These are phyloP conservation scores for Nixonia krombeini DNA, from an alignment of 1,140 invertebrate species.

Conservation along the genomic window DNA sequence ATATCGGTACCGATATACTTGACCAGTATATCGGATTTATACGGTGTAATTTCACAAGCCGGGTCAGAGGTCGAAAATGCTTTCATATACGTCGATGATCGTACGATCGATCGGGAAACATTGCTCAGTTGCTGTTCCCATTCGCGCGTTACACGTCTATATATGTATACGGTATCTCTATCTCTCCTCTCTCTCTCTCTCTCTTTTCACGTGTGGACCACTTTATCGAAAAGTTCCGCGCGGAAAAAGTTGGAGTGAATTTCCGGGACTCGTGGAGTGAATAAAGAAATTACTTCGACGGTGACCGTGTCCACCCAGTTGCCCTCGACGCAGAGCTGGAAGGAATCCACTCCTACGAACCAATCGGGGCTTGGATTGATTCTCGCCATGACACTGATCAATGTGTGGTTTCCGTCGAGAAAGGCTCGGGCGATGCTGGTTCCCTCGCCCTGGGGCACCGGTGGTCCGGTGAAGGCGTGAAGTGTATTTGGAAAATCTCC, in stretches of 20 bases:
- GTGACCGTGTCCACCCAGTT: conserved; percentile 95
- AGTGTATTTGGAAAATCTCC: conserved; percentile 70
- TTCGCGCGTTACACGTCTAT: too few species aligned
- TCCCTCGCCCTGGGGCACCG: conserved; percentile 83
- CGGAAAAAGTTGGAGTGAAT: conserved; percentile 7
- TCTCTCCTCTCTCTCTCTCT: too few species aligned
- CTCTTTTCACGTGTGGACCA: too few species aligned
- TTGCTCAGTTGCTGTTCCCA: too few species aligned
- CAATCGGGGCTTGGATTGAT: conserved; percentile 97
- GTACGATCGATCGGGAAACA: too few species aligned
- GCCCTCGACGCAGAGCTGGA: conserved; percentile 93
- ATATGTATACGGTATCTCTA: too few species aligned
- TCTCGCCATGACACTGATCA: conserved; percentile 88
- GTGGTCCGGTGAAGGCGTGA: conserved; percentile 86
- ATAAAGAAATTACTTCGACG: conserved; percentile 80
- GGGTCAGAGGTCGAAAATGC: too few species aligned
- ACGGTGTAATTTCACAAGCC: too few species aligned
- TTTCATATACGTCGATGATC: too few species aligned
- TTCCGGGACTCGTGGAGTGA: conserved; percentile 10
- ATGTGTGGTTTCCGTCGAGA: conserved; percentile 91
- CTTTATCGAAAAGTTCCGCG: conserved; percentile 13
- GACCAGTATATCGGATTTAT: too few species aligned
- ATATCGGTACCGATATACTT: too few species aligned
- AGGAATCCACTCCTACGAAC: conserved; percentile 96
- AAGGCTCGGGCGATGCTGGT: conserved; percentile 86